Percentiles rank a stretch among this genome's conserved stretches.
phyloP scores from a whole-genome alignment of 2,113 vertebrate species.

The Orthonyx spaldingii region DNA sequence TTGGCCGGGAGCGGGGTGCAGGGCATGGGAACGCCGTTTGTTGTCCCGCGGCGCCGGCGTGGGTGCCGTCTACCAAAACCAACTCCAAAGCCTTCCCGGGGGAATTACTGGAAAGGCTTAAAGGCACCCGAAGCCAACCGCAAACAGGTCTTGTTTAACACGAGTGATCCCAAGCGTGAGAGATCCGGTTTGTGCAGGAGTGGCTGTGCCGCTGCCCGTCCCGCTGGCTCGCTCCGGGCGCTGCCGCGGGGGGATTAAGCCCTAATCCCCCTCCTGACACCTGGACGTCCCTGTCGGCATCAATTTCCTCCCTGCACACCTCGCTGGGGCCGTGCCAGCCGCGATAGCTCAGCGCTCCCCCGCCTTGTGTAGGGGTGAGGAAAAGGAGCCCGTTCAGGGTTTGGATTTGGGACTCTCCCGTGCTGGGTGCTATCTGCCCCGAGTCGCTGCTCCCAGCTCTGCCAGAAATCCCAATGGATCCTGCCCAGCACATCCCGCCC shows the following conservation, averaged over 20 bases:
- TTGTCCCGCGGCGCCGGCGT: background rate
- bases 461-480: background rate
- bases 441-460: background rate
- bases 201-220: background rate
- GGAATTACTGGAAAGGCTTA: background rate
- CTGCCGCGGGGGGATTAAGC: conserved; percentile 13
- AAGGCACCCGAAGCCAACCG: background rate
- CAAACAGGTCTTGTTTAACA: background rate
- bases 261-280: conserved; percentile 45
- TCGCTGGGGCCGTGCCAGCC: background rate
- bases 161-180: background rate
- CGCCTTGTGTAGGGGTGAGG: accelerated
- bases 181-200: background rate
- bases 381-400: background rate
- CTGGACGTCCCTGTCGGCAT: background rate
- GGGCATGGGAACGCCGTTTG: background rate
- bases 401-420: accelerated
- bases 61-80: background rate
- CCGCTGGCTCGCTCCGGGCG: background rate
- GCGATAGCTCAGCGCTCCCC: background rate
- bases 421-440: background rate
- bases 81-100: background rate
- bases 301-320: background rate
- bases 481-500: background rate
- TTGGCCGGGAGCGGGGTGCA: background rate